These are phyloP conservation scores for Noctua janthina DNA, from an alignment of 2,888 invertebrate species.

Conservation along the genomic window DNA sequence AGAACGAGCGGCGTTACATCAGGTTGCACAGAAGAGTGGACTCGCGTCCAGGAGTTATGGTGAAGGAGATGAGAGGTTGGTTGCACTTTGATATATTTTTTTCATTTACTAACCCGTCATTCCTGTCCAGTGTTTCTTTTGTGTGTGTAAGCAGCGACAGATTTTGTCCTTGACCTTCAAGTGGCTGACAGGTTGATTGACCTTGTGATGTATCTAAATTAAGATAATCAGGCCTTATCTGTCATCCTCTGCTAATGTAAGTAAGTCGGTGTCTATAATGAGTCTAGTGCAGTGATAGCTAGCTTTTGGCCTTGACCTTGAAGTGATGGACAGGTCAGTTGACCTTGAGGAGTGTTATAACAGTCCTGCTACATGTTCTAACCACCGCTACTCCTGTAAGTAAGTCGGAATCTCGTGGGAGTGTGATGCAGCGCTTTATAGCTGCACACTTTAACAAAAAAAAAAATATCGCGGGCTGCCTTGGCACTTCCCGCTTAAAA, in stretches of 20 bases:
- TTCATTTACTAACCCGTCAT: no score
- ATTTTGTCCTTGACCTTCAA: not conserved
- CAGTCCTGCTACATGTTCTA: no score
- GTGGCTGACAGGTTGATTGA: not conserved
- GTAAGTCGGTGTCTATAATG: not conserved
- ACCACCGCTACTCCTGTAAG: no score
- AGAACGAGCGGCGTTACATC: constrained; percentile 91
- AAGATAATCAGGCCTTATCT: not conserved
- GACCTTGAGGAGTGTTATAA: no score
- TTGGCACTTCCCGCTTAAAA: not conserved
- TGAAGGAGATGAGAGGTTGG: constrained; percentile 77
- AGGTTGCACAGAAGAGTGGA: constrained; percentile 84
- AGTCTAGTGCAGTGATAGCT: not conserved
- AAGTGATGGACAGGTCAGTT: not conserved
- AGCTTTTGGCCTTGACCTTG: not conserved
- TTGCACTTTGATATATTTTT: no score
- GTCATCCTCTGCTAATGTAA: not conserved
- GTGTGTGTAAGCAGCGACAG: not conserved
- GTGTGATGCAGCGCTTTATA: no score
- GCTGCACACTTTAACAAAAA: no score
- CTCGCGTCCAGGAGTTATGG: constrained; percentile 89
- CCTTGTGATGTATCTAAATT: not conserved
- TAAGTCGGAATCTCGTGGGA: no score
- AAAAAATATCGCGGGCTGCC: no score
- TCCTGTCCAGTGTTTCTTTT: no score